phyloP scores from a whole-genome alignment of 1,140 invertebrate species.

The Hyposmocoma kahamanoa region DNA sequence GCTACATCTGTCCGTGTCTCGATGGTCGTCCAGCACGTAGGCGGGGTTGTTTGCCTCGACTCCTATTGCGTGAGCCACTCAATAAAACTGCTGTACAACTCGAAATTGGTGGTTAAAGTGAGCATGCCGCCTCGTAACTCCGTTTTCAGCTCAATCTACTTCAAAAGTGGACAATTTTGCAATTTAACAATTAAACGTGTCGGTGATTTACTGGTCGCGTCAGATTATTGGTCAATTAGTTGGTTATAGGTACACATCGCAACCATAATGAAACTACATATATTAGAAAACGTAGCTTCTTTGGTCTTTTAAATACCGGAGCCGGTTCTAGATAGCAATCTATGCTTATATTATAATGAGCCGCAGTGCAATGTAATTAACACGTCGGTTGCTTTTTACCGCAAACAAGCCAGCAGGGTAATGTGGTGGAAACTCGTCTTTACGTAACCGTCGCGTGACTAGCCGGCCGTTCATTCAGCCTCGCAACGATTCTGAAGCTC shows the following conservation, averaged over 20 bases:
- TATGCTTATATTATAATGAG: slow-evolving; percentile 42
- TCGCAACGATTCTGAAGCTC: slow-evolving; percentile 18
- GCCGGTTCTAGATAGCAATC: slow-evolving; percentile 17
- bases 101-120: slow-evolving; percentile 41
- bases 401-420: slow-evolving; percentile 46
- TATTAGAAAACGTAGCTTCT: no score
- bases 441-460: slow-evolving; percentile 66
- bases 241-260: no score
- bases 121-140: slow-evolving; percentile 16
- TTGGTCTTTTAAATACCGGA: no score
- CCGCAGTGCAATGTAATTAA: slow-evolving; percentile 55
- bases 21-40: slow-evolving; percentile 34
- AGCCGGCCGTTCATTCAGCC: slow-evolving; percentile 48
- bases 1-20: slow-evolving; percentile 1
- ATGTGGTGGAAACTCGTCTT: slow-evolving; percentile 45
- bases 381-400: slow-evolving; percentile 48
- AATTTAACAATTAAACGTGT: background rate
- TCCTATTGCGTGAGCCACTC: slow-evolving; percentile 57
- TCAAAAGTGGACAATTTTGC: background rate
- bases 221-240: no score
- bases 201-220: background rate
- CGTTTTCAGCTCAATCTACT: background rate
- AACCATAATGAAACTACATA: no score
- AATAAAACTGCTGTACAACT: slow-evolving; percentile 57
- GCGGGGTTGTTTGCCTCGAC: slow-evolving; percentile 62